Evolutionary conservation across 1,140 invertebrate genomes (phyloP), one percentile per base, ranked within the genome.

Genomic region (Drosophila ohnishii): DNA sequence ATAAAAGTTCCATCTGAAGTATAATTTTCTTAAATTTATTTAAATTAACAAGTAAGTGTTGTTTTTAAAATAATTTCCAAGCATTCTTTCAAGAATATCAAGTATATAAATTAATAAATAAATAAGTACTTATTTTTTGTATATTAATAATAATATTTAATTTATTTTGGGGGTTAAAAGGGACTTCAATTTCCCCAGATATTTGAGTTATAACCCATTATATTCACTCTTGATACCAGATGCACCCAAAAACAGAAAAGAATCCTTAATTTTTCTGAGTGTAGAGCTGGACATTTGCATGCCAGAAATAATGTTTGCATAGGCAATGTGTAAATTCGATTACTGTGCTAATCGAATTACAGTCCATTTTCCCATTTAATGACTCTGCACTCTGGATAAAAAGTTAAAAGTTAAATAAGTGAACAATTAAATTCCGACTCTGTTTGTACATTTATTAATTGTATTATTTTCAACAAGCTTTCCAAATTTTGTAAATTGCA

Each of bases 331-430:
- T 13, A 8, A 51, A 51, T 34, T 66, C 6, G 13, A 11, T 64
- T 63, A 16, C 3, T 13, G 11, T 11, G 28, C 35, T 34, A 25
- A 34, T 32, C 19, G 3, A 71, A 67, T 69, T 65, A 55, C 11
- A 32, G 11, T 2, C 13, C 9, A 57, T 40, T 28, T 1, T 13
- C 1, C 28, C 30, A 5, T 11, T 42, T 51, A 51, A 63, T 25
- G 35, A 37, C 6, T 35, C 19, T 44, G 25, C 14, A 42, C 11
- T n/a, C 4, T 19, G n/a, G 22, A 10, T 37, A 4, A 16, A 16
- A 30, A 13, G 19, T 32, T 39, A 14, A n/a, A 51, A 30, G 16
- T 13, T 22, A 32, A 30, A 16, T 22, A 32, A 30, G 13, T 11
- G 5, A n/a, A 34, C 57, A 30, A 14, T 51, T 28, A 28, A 28